A percentile compares a stretch with the other conserved stretches of the same genome.
phyloP scores from a whole-genome alignment of 2,888 invertebrate genomes.

The Drosophila paranaensis region DNA sequence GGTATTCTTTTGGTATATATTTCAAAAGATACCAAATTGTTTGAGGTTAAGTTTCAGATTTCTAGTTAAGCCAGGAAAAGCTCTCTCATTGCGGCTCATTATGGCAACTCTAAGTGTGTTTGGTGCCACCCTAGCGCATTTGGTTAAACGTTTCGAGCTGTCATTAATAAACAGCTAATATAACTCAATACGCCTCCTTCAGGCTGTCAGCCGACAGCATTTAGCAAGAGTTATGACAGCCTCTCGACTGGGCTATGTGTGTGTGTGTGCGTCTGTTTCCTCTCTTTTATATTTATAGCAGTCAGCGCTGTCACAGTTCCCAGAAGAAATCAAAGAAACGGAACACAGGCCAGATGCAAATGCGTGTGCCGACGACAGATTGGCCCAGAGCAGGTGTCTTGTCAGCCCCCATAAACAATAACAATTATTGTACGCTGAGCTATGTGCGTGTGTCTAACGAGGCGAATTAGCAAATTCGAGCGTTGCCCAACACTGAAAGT shows the following conservation, averaged over 20 bases:
- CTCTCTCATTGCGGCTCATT: neutral
- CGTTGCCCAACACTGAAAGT: slow-evolving; percentile 18
- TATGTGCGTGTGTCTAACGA: neutral
- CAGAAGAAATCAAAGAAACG: slow-evolving; percentile 3
- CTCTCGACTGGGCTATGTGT: slow-evolving; percentile 1
- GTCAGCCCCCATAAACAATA: slow-evolving; percentile 40
- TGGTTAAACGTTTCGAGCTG: slow-evolving; percentile 45
- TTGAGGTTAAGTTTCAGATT: neutral
- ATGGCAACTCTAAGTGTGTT: slow-evolving; percentile 11
- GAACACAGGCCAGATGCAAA: slow-evolving; percentile 24
- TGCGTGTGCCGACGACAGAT: slow-evolving; percentile 25
- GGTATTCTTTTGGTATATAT: neutral
- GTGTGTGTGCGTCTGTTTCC: slow-evolving; percentile 7
- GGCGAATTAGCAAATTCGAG: slow-evolving; percentile 2
- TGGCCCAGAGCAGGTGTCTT: slow-evolving; percentile 45
- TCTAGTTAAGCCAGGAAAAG: neutral
- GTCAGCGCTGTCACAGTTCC: slow-evolving; percentile 38
- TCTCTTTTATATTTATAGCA: slow-evolving; percentile 60
- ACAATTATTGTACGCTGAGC: slow-evolving; percentile 41
- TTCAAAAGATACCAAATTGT: neutral
- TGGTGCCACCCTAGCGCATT: neutral
- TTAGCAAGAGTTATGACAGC: slow-evolving; percentile 58
- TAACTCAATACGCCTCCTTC: slow-evolving; percentile 60
- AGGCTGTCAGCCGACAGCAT: slow-evolving; percentile 43
- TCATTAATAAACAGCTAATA: slow-evolving; percentile 64